Base-by-base conservation (phyloP, 2,113 vertebrate species). In the Tichodroma muraria region DNA sequence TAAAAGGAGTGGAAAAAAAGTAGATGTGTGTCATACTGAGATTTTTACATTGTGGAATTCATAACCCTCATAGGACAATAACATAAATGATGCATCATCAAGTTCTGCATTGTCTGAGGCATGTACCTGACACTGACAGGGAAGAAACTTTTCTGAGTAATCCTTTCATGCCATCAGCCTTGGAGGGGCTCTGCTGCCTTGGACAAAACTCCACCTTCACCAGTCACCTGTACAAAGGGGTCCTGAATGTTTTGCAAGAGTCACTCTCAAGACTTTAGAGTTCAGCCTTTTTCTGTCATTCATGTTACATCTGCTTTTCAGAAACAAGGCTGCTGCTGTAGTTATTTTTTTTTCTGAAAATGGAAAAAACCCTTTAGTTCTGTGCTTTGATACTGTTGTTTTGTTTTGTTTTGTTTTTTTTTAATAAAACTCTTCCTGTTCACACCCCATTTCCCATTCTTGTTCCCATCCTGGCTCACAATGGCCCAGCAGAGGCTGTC, bases 51-150 rank as follows among this genome's bases (percentile, higher is more conserved):
- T 63, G 68, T 89, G 73, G 42, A 86, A 90, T 89, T 90, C 78
- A 69, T 85, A 90, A 89, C 56, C 44, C 37, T 80, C 71, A 12
- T 35, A 93, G 83, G 56, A 95, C 73, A 94, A 70, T 86, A 91
- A 37, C 42, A 90, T 80, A 90, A 90, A 87, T 85, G 91, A 93
- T 95, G 61, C 69, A 91, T 91, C 37, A 2, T 94, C 60, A 57
- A 31, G 47, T 90, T 84, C 64, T 81, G 92, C 70, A 69, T 88
- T 71, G 52, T 88, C 52, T 89, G 77, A 88, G 72, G 66, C 76
- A 56, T 0, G 0, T 44, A 75, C 38, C 93, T 91, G 76, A 70
- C 68, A 63, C 57, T 66, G 66, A 73, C 50, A 44, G 86, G 66
- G 53, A 85, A 72, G 56, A 50, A 85, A 71, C 68, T 92, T 94